phyloP scores from a whole-genome alignment of 1,140 invertebrate species.

The Anastrepha obliqua region DNA sequence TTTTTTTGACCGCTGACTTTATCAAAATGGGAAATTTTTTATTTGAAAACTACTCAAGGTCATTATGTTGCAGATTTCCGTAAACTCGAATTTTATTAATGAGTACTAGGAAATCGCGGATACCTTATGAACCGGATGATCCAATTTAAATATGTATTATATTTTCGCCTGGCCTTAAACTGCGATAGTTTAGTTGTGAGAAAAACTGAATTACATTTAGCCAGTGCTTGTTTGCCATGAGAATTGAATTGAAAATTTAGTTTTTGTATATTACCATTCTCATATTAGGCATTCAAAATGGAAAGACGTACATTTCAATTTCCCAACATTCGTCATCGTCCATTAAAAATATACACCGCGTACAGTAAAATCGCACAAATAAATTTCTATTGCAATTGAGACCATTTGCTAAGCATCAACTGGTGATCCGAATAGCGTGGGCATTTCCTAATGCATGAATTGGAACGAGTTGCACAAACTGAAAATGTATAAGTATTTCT shows the following conservation, averaged over 20 bases:
- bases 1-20: no score
- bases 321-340: conserved; percentile 47
- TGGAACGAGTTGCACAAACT: conserved; percentile 22
- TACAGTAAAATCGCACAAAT: conserved; percentile 24
- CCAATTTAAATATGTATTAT: not conserved
- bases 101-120: not conserved
- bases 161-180: not conserved
- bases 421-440: conserved; percentile 26
- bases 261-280: conserved; percentile 10
- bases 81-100: not conserved
- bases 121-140: not conserved
- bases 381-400: conserved; percentile 23
- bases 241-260: not conserved
- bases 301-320: not conserved
- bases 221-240: not conserved
- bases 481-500: not conserved
- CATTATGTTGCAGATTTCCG: no score
- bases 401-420: not conserved
- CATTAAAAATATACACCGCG: not conserved
- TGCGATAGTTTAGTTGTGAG: not conserved
- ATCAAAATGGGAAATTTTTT: no score
- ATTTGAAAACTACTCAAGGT: no score
- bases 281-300: conserved; percentile 12
- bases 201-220: not conserved
- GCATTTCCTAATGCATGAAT: conserved; percentile 50